Evolutionary conservation across 2,113 vertebrate genomes (phyloP).

Genomic region (Podilymbus podiceps): DNA sequence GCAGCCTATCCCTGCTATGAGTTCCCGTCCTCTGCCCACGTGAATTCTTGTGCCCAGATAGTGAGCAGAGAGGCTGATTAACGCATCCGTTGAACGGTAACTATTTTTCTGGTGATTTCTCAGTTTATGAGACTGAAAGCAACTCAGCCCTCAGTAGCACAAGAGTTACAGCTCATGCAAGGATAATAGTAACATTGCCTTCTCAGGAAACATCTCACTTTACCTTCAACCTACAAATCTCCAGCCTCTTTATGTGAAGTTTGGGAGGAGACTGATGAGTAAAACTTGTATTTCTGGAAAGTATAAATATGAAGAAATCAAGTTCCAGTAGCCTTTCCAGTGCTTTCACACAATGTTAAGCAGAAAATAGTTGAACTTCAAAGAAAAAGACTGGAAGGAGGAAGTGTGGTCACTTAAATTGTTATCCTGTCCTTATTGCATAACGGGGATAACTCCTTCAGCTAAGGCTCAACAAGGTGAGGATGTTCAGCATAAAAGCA

Average conservation of each 20-base stretch:
- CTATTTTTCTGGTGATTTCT: neutral
- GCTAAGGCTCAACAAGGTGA: neutral
- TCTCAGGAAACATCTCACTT: neutral
- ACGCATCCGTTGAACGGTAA: neutral
- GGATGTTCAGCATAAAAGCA: neutral
- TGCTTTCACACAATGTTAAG: neutral
- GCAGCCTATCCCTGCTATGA: rapidly evolving
- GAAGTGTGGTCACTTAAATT: neutral
- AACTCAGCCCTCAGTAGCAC: neutral
- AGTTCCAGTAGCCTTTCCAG: neutral
- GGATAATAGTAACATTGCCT: neutral
- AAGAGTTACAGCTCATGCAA: neutral
- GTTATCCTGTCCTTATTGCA: neutral
- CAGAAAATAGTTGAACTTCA: neutral
- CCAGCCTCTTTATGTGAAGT: neutral
- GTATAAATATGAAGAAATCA: neutral
- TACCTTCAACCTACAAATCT: neutral
- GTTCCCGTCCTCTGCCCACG: neutral
- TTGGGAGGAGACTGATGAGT: neutral
- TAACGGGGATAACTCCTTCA: neutral
- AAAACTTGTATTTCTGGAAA: neutral
- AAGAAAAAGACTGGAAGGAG: neutral
- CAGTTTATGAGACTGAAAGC: neutral
- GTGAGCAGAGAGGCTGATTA: neutral
- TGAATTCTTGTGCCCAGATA: neutral